Conservation (phyloP, 2,797 vertebrate species). For the Poeciliopsis infans region DNA sequence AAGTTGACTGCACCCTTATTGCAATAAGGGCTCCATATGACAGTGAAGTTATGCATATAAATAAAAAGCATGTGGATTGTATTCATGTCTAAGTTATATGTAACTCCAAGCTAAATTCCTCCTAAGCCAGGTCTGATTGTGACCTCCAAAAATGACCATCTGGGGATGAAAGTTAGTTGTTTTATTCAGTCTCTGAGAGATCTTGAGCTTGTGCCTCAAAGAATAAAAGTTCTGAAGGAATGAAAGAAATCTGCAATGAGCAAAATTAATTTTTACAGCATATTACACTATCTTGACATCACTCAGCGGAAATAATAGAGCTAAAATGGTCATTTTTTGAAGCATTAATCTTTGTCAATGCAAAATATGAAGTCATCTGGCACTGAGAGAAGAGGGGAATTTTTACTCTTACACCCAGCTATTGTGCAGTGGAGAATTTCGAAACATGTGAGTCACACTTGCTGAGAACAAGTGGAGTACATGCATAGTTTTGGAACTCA, state of each 20-base stretch:
- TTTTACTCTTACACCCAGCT: neutral
- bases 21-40: too few relatives aligned
- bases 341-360: neutral
- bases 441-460: neutral
- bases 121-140: too few relatives aligned
- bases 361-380: slow-evolving; percentile 4
- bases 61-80: too few relatives aligned
- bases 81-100: neutral
- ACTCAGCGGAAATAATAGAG: neutral
- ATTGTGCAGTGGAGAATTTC: slow-evolving; percentile 5
- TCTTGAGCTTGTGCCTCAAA: neutral
- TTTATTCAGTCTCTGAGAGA: too few relatives aligned
- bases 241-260: neutral
- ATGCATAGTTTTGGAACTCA: slow-evolving; percentile 1
- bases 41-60: too few relatives aligned
- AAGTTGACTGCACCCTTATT: too few relatives aligned
- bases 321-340: neutral
- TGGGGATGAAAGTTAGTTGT: too few relatives aligned
- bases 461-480: neutral
- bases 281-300: neutral
- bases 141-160: too few relatives aligned
- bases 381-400: slow-evolving; percentile 2
- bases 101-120: too few relatives aligned
- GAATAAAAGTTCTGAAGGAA: neutral
- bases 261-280: neutral